Percentiles rank a stretch among this genome's conserved stretches.
Conservation (phyloP, 2,888 invertebrate genomes). For the Drosophila emarginata region DNA sequence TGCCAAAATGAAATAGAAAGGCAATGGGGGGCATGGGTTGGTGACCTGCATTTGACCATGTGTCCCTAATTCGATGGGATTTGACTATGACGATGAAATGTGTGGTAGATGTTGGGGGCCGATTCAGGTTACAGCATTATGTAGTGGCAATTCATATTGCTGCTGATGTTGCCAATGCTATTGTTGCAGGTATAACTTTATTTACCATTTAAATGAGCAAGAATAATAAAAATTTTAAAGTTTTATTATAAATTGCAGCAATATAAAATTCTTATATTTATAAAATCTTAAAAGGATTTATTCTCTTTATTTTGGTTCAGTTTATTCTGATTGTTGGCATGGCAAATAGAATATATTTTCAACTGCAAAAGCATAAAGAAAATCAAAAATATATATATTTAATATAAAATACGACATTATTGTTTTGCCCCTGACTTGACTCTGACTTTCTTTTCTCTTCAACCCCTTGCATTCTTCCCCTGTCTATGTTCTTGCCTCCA, state of each 20-base stretch:
- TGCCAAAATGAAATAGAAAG: neutral
- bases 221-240: neutral
- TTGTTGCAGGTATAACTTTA: neutral
- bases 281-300: neutral
- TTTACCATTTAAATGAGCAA: constrained; percentile 3
- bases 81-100: constrained; percentile 21
- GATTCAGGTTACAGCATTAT: constrained; percentile 8
- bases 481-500: neutral
- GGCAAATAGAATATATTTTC: neutral
- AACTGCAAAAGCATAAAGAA: constrained; percentile 19
- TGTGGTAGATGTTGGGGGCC: constrained; percentile 20
- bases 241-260: neutral
- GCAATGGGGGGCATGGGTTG: neutral
- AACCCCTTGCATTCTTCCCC: neutral
- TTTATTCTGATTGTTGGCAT: neutral
- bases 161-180: neutral
- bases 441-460: constrained; percentile 1
- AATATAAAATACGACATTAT: constrained; percentile 51
- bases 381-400: constrained; percentile 25
- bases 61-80: constrained; percentile 32
- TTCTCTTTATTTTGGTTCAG: neutral
- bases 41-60: constrained; percentile 27
- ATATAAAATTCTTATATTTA: neutral
- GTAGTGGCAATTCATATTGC: neutral
- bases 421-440: constrained; percentile 34